Base-by-base conservation (phyloP, 1,140 invertebrate genomes). In the Drosophila mauritiana region DNA sequence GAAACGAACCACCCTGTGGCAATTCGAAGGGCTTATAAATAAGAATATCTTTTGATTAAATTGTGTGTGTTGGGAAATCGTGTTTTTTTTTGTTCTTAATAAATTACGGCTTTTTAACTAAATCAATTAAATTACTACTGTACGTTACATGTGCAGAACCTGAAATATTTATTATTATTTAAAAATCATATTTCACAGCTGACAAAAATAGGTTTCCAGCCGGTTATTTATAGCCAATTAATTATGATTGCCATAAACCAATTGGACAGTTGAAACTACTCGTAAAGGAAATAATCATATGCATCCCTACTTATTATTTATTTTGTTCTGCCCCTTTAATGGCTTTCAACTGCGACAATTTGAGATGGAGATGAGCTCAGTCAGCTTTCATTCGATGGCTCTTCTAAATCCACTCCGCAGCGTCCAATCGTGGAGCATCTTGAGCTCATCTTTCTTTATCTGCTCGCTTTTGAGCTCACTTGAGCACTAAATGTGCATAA, bases 401-500 rank as follows among this genome's bases (percentile, higher is more conserved):
- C 59, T 42, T 51, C 11, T 10, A 17, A 15, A 10, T 31, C 31
- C 31, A 10, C 31, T 39, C 37, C 13, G 13, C 22, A 7, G 31
- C 25, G 12, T 37, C 25, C 7, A 51, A 20, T 64, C 31, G 25
- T 12, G 31, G 25, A 70, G 65, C 67, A 72, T 72, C 68, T 72
- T 57, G 65, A 72, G 68, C 65, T 40, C 68, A 70, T 72, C 52
- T 70, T 72, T 67, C 61, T 75, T 75, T 75, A 53, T 64, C 51
- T 53, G 43, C 42, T 70, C 64, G 73, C 61, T 86, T 86, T 88
- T 88, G 70, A 88, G 83, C 79, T 70, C 84, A 88, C 83, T 88
- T 89, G 56, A 89, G 83, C 79, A 78, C 83, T 88, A 88, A 88
- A 88, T 88, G 84, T 79, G 84, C 83, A 88, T 88, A 88, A 88